phyloP scores from a whole-genome alignment of 2,797 vertebrate species.

The Channa striata region DNA sequence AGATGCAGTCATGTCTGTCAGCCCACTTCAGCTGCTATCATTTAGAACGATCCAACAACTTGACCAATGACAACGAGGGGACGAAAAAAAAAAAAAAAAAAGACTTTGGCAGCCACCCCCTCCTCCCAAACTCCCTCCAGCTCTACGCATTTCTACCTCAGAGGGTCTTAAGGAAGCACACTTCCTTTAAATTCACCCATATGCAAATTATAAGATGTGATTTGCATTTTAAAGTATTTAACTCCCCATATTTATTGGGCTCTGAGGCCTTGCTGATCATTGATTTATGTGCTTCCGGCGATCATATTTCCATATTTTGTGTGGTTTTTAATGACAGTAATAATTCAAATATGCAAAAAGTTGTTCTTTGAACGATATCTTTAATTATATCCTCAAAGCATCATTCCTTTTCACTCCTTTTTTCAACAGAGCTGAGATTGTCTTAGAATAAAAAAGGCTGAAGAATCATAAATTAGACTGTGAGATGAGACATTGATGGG shows the following conservation, averaged over 20 bases:
- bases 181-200: constrained; percentile 98
- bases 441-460: constrained; percentile 77
- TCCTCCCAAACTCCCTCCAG: constrained; percentile 78
- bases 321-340: constrained; percentile 99
- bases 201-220: constrained; percentile 96
- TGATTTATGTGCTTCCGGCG: constrained; percentile 99
- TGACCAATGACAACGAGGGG: constrained; percentile 91
- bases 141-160: constrained; percentile 93
- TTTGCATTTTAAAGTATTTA: constrained; percentile 99
- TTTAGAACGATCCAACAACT: constrained; percentile 93
- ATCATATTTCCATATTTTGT: constrained; percentile 99
- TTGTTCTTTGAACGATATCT: constrained; percentile 99
- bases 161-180: constrained; percentile 97
- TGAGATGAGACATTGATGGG: constrained; percentile 80
- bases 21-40: constrained; percentile 94
- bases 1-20: constrained; percentile 92
- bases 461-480: constrained; percentile 90
- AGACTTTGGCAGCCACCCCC: constrained; percentile 69
- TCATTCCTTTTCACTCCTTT: constrained; percentile 88
- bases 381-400: constrained; percentile 99
- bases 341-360: constrained; percentile 99
- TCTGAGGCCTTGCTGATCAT: constrained; percentile 99
- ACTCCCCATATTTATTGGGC: constrained; percentile 99
- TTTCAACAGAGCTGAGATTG: constrained; percentile 81
- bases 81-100: no score